Conservation (phyloP, 1,140 invertebrate species). For the Galleria mellonella region DNA sequence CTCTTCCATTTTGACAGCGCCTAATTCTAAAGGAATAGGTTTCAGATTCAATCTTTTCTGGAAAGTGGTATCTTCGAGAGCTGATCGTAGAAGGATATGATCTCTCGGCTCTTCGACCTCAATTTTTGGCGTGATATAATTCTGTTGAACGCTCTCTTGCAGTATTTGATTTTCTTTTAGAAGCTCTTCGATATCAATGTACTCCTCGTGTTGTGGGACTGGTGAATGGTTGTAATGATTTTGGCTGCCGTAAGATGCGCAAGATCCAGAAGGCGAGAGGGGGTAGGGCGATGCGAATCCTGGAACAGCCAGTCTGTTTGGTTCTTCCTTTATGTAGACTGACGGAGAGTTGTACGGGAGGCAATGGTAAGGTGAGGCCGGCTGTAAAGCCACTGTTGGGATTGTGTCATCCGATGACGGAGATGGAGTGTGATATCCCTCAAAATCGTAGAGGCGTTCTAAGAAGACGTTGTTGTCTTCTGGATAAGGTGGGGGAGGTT, state of each 20-base stretch:
- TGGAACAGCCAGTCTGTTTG: conserved; percentile 69
- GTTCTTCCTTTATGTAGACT: conserved; percentile 68
- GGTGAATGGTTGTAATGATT: conserved; percentile 71
- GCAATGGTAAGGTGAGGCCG: conserved; percentile 58
- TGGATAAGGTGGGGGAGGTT: conserved; percentile 61
- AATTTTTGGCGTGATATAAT: conserved; percentile 59
- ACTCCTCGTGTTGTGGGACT: conserved; percentile 72
- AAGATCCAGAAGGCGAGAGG: conserved; percentile 77
- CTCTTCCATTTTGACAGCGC: conserved; percentile 76
- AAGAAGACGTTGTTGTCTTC: conserved; percentile 55
- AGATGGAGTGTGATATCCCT: conserved; percentile 65
- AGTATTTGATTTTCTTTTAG: conserved; percentile 73
- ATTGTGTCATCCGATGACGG: conserved; percentile 71
- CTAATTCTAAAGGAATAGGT: conserved; percentile 77
- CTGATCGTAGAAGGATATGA: conserved; percentile 86
- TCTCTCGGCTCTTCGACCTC: conserved; percentile 76
- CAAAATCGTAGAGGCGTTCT: conserved; percentile 62
- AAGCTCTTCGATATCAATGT: conserved; percentile 71
- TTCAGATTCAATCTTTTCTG: conserved; percentile 87
- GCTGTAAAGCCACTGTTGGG: conserved; percentile 65
- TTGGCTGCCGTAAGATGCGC: conserved; percentile 64
- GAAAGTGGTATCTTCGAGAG: conserved; percentile 87
- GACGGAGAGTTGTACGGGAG: conserved; percentile 42
- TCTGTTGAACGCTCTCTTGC: conserved; percentile 62
- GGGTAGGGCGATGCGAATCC: conserved; percentile 77